These are phyloP conservation scores for Anolis carolinensis DNA, from an alignment of 2,113 vertebrate species.

Conservation along the genomic window DNA sequence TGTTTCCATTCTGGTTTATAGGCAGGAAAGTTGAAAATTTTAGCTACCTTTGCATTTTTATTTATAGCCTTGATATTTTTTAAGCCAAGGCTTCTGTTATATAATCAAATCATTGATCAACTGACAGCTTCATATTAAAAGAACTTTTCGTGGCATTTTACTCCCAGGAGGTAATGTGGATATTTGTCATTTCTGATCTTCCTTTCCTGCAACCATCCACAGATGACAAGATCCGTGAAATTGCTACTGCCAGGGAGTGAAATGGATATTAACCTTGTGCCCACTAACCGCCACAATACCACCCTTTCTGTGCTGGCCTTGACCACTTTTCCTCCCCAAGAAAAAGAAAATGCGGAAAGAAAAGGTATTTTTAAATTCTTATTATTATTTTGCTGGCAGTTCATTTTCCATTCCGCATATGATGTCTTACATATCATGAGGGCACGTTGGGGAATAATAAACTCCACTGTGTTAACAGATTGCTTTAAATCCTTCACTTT, in stretches of 20 bases:
- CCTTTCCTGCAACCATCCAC: constrained; percentile 61
- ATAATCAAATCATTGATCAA: constrained; percentile 44
- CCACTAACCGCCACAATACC: constrained; percentile 42
- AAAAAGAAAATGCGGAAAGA: constrained; percentile 10
- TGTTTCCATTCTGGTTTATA: not conserved
- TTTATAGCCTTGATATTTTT: not conserved
- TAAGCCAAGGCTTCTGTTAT: not conserved
- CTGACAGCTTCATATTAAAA: constrained; percentile 37
- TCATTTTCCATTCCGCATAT: not conserved
- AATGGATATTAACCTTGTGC: constrained; percentile 67
- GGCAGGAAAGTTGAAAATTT: constrained; percentile 7
- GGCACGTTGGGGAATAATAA: not conserved
- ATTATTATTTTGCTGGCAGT: not conserved
- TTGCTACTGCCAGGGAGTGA: constrained; percentile 71
- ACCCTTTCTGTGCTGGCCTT: constrained; percentile 53
- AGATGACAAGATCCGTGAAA: constrained; percentile 71
- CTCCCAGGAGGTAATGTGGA: constrained; percentile 66
- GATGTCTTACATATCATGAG: not conserved
- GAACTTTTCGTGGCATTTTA: constrained; percentile 68
- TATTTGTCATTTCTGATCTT: constrained; percentile 73
- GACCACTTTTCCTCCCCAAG: constrained; percentile 5
- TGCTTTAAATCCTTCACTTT: constrained; percentile 35
- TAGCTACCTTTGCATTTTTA: not conserved
- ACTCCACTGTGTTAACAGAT: constrained; percentile 9
- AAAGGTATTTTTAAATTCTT: not conserved